phyloP scores from a whole-genome alignment of 2,888 invertebrate species.

The Melanophora roralis region DNA sequence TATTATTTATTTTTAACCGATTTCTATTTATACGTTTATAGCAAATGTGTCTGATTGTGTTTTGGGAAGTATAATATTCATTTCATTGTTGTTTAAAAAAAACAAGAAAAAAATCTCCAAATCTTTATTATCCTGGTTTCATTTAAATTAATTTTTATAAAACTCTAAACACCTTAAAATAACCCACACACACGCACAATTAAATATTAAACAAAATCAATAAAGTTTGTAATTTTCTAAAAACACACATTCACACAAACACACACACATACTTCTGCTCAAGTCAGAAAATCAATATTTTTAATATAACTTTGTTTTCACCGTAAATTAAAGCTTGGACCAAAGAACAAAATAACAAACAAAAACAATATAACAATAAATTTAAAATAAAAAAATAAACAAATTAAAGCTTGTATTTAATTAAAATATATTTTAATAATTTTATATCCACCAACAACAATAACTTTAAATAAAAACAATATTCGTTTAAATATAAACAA shows the following conservation, averaged over 20 bases:
- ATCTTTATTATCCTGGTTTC: constrained; percentile 6
- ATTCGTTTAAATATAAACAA: background rate
- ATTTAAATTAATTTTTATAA: background rate
- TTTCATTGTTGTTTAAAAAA: background rate
- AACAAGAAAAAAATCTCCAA: constrained; percentile 22
- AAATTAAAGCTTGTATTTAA: constrained; percentile 4
- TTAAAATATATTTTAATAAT: constrained; percentile 13
- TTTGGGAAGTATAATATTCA: background rate
- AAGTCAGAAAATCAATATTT: constrained; percentile 5
- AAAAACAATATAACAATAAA: constrained; percentile 29
- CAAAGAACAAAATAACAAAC: constrained; percentile 33
- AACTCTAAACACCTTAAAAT: constrained; percentile 5
- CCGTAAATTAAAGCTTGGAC: constrained; percentile 53
- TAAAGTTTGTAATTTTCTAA: background rate
- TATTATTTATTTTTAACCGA: no score
- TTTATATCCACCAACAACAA: constrained; percentile 8
- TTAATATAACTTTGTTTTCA: constrained; percentile 19
- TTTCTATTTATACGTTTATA: no score
- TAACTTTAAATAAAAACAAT: background rate
- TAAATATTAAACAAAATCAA: constrained; percentile 27
- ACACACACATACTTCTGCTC: background rate
- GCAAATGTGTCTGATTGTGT: no score
- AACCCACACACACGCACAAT: constrained; percentile 22
- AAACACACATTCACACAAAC: constrained; percentile 19
- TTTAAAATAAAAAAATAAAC: constrained; percentile 19